phyloP scores from a whole-genome alignment of 2,797 vertebrate genomes.

The Ptychadena robeensis region DNA sequence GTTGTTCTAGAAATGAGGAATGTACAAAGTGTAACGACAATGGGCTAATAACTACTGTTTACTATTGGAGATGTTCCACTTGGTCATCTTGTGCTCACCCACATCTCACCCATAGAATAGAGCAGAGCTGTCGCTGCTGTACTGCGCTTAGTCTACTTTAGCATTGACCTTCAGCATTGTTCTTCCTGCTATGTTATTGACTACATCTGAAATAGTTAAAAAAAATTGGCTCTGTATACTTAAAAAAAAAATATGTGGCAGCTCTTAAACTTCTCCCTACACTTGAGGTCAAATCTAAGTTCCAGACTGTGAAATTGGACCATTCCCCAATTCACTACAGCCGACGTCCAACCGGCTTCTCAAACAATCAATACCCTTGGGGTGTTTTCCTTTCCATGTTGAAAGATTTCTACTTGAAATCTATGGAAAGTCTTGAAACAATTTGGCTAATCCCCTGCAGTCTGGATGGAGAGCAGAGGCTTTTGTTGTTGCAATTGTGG shows the following conservation, averaged over 20 bases:
- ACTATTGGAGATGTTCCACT: too few species aligned
- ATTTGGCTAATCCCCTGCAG: conserved; percentile 37
- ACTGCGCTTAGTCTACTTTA: too few species aligned
- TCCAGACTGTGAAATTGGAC: conserved; percentile 34
- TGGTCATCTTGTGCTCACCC: too few species aligned
- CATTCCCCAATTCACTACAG: conserved; percentile 5
- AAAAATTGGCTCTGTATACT: neutral
- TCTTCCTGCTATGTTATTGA: neutral
- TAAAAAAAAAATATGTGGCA: neutral
- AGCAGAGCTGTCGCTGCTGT: too few species aligned
- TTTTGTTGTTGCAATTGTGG: conserved; percentile 74
- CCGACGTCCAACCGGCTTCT: conserved; percentile 15
- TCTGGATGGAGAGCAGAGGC: conserved; percentile 24
- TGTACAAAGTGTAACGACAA: too few species aligned
- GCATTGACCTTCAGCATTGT: neutral
- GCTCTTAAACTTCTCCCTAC: neutral
- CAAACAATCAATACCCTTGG: conserved; percentile 33
- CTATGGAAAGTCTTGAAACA: conserved; percentile 43
- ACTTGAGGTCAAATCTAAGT: conserved; percentile 29
- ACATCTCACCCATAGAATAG: too few species aligned
- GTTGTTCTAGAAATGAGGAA: too few species aligned
- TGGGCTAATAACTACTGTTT: too few species aligned
- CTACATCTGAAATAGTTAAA: neutral
- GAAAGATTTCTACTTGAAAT: conserved; percentile 17
- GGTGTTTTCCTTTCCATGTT: conserved; percentile 33